phyloP scores from a whole-genome alignment of 1,140 invertebrate species.

The Coenobita brevimanus region DNA sequence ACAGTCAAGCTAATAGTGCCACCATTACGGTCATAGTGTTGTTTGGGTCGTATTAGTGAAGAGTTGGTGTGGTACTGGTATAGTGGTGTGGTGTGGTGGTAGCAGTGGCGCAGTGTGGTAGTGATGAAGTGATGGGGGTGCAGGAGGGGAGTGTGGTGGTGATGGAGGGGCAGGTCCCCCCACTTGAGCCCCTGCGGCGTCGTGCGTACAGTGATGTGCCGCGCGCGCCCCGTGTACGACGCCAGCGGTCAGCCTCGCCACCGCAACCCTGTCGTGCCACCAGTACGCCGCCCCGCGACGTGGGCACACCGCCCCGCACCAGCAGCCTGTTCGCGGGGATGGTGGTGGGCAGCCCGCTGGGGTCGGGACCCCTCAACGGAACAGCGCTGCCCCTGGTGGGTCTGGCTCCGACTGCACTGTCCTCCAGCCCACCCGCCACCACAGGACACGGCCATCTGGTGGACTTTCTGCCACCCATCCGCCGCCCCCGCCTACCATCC shows the following conservation, averaged over 20 bases:
- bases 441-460: no score
- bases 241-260: constrained; percentile 33
- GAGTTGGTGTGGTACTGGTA: no score
- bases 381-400: constrained; percentile 39
- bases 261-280: neutral
- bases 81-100: no score
- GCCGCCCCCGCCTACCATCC: constrained; percentile 44
- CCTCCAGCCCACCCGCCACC: neutral
- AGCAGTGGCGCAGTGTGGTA: no score
- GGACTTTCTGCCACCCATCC: constrained; percentile 30
- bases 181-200: constrained; percentile 6
- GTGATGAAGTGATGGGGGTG: no score
- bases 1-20: no score
- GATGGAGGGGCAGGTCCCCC: no score
- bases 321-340: constrained; percentile 32
- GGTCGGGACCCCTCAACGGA: constrained; percentile 46
- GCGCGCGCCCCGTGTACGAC: constrained; percentile 7
- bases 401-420: neutral
- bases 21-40: no score
- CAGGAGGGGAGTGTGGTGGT: no score
- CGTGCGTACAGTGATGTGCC: constrained; percentile 41
- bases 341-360: constrained; percentile 51
- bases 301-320: neutral
- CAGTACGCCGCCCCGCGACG: neutral
- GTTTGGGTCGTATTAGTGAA: no score